A percentile compares a stretch with the other conserved stretches of the same genome.
Evolutionary conservation across 2,888 invertebrate species (phyloP).

Genomic region (Cephus rjabovi): DNA sequence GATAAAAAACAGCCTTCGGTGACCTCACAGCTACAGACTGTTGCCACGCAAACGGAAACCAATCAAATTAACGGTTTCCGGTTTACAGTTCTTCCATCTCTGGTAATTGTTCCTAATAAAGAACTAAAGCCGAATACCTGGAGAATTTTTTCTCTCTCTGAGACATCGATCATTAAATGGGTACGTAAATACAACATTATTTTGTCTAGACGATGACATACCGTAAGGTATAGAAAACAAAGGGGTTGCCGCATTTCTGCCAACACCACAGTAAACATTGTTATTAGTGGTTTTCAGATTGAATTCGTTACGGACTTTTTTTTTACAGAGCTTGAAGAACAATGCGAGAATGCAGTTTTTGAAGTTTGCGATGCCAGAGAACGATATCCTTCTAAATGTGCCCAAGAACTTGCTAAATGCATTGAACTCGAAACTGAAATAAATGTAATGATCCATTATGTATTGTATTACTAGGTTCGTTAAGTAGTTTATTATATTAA

Average conservation of each 20-base stretch:
- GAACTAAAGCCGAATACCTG: no score
- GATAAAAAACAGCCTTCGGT: not conserved
- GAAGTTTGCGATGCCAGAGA: conserved; percentile 52
- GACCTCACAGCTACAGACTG: not conserved
- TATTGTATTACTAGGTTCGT: not conserved
- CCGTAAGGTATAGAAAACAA: not conserved
- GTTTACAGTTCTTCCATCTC: not conserved
- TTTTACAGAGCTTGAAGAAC: conserved; percentile 42
- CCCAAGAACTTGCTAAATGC: conserved; percentile 43
- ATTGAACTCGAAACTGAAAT: conserved; percentile 42
- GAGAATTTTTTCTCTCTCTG: not conserved
- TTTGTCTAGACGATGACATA: not conserved
- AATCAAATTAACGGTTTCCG: not conserved
- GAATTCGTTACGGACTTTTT: not conserved
- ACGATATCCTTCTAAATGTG: conserved; percentile 47
- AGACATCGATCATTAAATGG: not conserved
- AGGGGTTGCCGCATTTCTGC: not conserved
- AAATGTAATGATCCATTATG: conserved; percentile 27
- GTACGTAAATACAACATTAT: not conserved
- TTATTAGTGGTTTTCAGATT: not conserved
- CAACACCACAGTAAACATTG: not conserved
- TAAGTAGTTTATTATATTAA: not conserved
- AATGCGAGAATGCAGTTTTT: conserved; percentile 53
- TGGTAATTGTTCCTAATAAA: no score
- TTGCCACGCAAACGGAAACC: not conserved